Base-by-base conservation (phyloP, 2,797 vertebrate genomes). In the Enteromius anoplus region DNA sequence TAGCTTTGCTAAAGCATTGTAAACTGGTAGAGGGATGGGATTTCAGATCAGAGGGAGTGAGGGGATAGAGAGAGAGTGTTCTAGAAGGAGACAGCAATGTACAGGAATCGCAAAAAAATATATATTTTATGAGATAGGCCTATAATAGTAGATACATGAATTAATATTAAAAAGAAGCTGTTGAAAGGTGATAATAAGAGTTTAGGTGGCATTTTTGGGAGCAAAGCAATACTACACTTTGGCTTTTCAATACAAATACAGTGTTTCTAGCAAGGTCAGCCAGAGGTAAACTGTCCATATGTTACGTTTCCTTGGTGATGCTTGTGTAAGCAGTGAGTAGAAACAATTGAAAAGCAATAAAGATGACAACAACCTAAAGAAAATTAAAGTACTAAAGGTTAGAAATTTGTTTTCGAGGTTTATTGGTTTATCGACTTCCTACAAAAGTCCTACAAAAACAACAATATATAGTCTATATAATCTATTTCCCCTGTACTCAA, bases 41-140 rank as follows among this genome's bases (percentile, higher is more conserved):
- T 83, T 81, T 89, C 91, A 94, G 90, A 84, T 77, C 32, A 62
- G 70, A 81, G 55, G 40, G 76, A 81, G 66, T 80, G 42, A 75
- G 82, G 81, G 55, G 78, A 81, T 72, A 68, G 68, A 85, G 75
- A 78, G 32, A 73, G 40, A 5, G 58, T 5, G 14, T 14, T 60
- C 23, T 60, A n/a, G 65, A 65, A 65, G 72, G 49, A 69, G 90
- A 89, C 47, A 42, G n/a, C 42, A 45, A 55, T 75, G 23, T 53
- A 49, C 42, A 81, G 8, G 42, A 37, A 29, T 51, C 26, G 21
- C 37, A 75, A 75, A 75, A 60, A 40, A 64, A 9, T 0, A 6
- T 2, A 37, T 58, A 34, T 7, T 40, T 23, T 15, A 21, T 37
- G 12, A 37, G 3, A 75, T 23, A 47, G 45, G 45, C 45, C 45